A percentile compares a stretch with the other conserved stretches of the same genome.
These are phyloP conservation scores for Odontamblyopus lacepedii DNA, from an alignment of 2,797 vertebrate genomes.

Conservation along the genomic window DNA sequence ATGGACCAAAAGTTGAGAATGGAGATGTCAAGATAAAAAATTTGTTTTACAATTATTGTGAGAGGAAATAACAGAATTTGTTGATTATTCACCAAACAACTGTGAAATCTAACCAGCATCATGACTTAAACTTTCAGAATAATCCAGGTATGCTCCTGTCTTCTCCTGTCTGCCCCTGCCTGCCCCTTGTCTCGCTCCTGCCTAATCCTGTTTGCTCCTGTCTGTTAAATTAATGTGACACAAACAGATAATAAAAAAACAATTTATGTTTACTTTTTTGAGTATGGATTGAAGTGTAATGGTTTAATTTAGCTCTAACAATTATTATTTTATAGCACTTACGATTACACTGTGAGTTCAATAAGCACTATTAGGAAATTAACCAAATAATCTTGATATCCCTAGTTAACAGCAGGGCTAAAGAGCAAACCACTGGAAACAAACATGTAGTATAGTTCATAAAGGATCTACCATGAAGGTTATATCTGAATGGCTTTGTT, in stretches of 20 bases:
- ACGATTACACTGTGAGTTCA: neutral
- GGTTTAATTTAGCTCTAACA: neutral
- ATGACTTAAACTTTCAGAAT: neutral
- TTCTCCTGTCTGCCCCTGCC: too few relatives aligned
- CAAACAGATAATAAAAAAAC: neutral
- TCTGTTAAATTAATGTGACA: neutral
- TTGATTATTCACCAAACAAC: too few relatives aligned
- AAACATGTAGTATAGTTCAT: constrained; percentile 53
- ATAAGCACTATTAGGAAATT: neutral
- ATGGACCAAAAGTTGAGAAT: neutral
- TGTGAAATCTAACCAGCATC: neutral
- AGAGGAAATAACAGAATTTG: too few relatives aligned
- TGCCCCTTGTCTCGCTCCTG: too few relatives aligned
- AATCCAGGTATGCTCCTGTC: too few relatives aligned
- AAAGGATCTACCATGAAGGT: constrained; percentile 22
- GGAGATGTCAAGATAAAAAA: too few relatives aligned
- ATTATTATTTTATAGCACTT: neutral
- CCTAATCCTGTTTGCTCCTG: too few relatives aligned
- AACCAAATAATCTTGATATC: constrained; percentile 13
- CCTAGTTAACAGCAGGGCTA: constrained; percentile 34
- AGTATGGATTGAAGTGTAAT: too few relatives aligned
- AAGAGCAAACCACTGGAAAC: constrained; percentile 44
- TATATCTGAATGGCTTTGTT: constrained; percentile 42
- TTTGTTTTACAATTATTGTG: too few relatives aligned
- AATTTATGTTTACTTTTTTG: neutral